Evolutionary conservation across 2,797 vertebrate genomes (phyloP).

Genomic region (Monodelphis domestica): DNA sequence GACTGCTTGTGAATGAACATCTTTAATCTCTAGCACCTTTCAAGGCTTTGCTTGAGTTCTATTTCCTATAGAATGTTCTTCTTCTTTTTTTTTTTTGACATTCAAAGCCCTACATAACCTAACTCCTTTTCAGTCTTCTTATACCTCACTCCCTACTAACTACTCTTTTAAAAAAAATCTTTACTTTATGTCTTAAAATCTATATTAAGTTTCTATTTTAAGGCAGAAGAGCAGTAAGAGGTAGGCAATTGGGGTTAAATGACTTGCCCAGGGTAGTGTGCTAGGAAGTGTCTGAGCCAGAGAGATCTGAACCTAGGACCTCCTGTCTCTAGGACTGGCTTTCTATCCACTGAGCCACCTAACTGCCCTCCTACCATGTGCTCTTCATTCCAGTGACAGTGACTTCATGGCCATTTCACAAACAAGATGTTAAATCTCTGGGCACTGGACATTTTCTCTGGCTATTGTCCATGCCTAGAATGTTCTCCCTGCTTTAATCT

Average conservation of each 20-base stretch:
- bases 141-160: neutral
- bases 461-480: neutral
- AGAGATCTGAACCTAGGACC: too few relatives aligned
- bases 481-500: neutral
- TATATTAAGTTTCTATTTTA: too few relatives aligned
- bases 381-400: neutral
- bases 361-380: too few relatives aligned
- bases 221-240: too few relatives aligned
- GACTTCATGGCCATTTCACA: neutral
- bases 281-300: too few relatives aligned
- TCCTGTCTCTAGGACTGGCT: too few relatives aligned
- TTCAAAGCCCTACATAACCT: neutral
- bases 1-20: neutral
- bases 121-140: neutral
- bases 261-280: too few relatives aligned
- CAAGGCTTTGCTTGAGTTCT: neutral
- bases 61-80: neutral
- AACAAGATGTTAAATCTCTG: neutral
- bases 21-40: neutral
- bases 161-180: neutral
- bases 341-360: too few relatives aligned
- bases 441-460: neutral
- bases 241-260: too few relatives aligned
- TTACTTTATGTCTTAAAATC: too few relatives aligned
- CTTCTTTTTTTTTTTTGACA: too few relatives aligned